Conservation (phyloP, 2,113 vertebrate genomes). For the Gyps fulvus region DNA sequence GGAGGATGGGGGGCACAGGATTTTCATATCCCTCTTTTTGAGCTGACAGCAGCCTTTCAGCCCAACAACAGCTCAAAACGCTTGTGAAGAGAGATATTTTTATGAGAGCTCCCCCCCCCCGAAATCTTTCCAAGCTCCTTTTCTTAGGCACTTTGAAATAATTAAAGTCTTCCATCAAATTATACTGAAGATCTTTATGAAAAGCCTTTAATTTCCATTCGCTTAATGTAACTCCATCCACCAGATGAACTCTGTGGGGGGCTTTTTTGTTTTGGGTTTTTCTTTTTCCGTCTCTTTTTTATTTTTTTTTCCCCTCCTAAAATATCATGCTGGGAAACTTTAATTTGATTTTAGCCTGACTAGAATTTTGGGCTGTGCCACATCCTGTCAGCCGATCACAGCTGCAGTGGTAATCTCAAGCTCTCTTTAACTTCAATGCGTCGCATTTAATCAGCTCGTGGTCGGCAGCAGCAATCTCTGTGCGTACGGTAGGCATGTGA, state of each 20-base stretch:
- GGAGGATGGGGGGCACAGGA: not conserved
- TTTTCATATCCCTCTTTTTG: not conserved
- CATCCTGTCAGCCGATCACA: not conserved
- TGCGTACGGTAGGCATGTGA: rapidly evolving
- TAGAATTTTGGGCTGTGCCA: not conserved
- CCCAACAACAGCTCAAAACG: constrained; percentile 3
- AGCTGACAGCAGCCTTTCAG: constrained; percentile 37
- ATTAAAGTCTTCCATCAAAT: constrained; percentile 80
- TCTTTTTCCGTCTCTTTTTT: not conserved
- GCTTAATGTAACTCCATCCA: constrained; percentile 68
- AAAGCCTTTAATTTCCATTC: constrained; percentile 76
- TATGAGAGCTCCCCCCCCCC: constrained; percentile 24
- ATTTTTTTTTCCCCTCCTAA: not conserved
- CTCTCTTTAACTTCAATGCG: not conserved
- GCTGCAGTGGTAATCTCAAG: not conserved
- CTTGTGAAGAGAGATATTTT: constrained; percentile 54
- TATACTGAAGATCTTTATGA: constrained; percentile 68
- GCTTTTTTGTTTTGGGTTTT: constrained; percentile 23
- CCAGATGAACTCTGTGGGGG: constrained; percentile 59
- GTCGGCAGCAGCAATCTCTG: not conserved
- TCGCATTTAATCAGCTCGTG: not conserved
- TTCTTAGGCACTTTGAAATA: constrained; percentile 70
- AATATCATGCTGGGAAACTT: constrained; percentile 45
- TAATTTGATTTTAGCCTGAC: constrained; percentile 51
- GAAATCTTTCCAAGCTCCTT: constrained; percentile 64